These are phyloP conservation scores for Caenorhabditis sp. DNA, from an alignment of 2,888 invertebrate genomes.

Conservation along the genomic window DNA sequence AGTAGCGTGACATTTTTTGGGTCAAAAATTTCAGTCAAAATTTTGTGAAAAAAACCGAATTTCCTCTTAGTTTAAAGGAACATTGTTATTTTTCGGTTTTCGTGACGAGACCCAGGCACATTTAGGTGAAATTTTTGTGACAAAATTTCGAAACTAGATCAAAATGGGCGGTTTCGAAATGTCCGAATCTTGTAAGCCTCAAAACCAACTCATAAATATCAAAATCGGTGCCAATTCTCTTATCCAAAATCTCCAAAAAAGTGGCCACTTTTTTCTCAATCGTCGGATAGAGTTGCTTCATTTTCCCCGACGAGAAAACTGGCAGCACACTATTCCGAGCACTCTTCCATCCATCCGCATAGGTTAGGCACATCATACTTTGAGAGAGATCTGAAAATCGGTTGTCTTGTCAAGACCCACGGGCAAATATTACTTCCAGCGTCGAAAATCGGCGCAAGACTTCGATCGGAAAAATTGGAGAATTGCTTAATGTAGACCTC, in stretches of 20 bases:
- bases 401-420: too few species aligned
- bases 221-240: constrained; percentile 27
- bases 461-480: constrained; percentile 56
- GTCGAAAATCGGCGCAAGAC: constrained; percentile 31
- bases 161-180: too few species aligned
- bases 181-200: too few species aligned
- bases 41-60: too few species aligned
- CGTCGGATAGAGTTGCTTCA: constrained; percentile 47
- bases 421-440: constrained; percentile 20
- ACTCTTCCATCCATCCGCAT: constrained; percentile 25
- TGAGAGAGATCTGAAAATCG: not conserved
- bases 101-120: too few species aligned
- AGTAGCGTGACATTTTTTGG: too few species aligned
- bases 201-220: constrained; percentile 58
- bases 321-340: constrained; percentile 21
- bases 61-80: too few species aligned
- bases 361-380: constrained; percentile 1
- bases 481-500: constrained; percentile 64
- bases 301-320: constrained; percentile 39
- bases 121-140: too few species aligned
- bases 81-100: too few species aligned
- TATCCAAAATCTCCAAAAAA: constrained; percentile 45
- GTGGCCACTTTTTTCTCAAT: constrained; percentile 38
- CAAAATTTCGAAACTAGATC: too few species aligned
- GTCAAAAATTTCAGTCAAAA: too few species aligned